Percentiles rank a stretch among this genome's conserved stretches.
phyloP scores from a whole-genome alignment of 2,113 vertebrate genomes.

The Campylomormyrus tamandua region DNA sequence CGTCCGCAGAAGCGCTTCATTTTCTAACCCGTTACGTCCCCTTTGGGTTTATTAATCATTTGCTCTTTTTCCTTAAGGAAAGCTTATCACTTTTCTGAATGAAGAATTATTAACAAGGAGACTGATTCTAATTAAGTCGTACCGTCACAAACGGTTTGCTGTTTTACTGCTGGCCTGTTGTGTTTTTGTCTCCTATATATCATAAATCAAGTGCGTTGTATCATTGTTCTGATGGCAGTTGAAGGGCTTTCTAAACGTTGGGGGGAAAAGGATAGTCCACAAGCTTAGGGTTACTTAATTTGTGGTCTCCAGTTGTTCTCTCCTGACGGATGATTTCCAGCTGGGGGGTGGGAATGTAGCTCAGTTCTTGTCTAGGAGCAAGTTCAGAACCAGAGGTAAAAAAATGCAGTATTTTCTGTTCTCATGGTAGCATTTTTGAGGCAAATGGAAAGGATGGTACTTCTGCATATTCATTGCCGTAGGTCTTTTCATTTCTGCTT shows the following conservation, averaged over 20 bases:
- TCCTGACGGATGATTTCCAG: conserved; percentile 7
- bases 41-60: neutral
- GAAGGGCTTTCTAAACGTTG: neutral
- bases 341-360: neutral
- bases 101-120: neutral
- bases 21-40: neutral
- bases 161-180: neutral
- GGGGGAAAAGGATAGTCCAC: neutral
- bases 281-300: neutral
- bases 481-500: neutral
- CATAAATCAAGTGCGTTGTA: neutral
- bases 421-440: neutral
- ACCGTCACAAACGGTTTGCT: neutral
- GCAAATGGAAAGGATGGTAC: neutral
- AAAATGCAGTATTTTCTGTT: neutral
- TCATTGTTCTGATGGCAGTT: neutral
- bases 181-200: neutral
- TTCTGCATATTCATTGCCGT: neutral
- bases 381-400: neutral
- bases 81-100: neutral
- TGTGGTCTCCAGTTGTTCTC: conserved; percentile 3
- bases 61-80: neutral
- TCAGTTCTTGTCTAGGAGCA: neutral
- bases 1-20: neutral
- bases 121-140: neutral